phyloP scores from a whole-genome alignment of 2,888 invertebrate species.

The Harpalus rufipes region DNA sequence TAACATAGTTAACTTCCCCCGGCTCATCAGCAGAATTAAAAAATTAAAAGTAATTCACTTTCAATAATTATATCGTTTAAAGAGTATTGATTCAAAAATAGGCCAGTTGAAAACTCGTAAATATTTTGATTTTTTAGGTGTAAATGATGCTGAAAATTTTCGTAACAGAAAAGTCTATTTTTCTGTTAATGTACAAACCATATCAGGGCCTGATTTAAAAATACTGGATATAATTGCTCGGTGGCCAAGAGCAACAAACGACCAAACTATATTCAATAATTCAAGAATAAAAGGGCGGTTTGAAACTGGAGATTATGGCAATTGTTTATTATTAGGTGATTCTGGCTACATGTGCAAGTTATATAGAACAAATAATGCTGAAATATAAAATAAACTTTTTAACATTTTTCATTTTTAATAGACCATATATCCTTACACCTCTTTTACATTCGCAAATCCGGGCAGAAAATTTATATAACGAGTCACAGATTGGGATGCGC shows the following conservation, averaged over 20 bases:
- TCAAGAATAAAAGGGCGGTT: slow-evolving; percentile 29
- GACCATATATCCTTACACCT: background rate
- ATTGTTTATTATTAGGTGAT: slow-evolving; percentile 65
- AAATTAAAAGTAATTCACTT: too few relatives aligned
- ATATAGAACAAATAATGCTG: too few relatives aligned
- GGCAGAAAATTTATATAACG: background rate
- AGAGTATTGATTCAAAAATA: too few relatives aligned
- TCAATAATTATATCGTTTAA: too few relatives aligned
- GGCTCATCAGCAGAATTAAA: too few relatives aligned
- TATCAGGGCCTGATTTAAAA: slow-evolving; percentile 60
- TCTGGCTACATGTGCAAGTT: slow-evolving; percentile 64
- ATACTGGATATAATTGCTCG: slow-evolving; percentile 67
- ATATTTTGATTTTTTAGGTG: slow-evolving; percentile 60
- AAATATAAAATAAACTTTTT: too few relatives aligned
- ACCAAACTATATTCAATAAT: slow-evolving; percentile 67
- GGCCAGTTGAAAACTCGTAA: background rate
- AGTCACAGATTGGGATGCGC: too few relatives aligned
- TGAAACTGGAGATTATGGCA: slow-evolving; percentile 60
- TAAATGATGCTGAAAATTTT: slow-evolving; percentile 67
- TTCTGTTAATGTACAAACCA: slow-evolving; percentile 67
- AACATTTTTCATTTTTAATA: too few relatives aligned
- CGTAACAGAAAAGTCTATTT: slow-evolving; percentile 62
- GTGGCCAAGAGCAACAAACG: slow-evolving; percentile 68
- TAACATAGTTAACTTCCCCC: too few relatives aligned
- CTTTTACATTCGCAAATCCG: background rate